Base-by-base conservation (phyloP, 2,113 vertebrate species). In the Erinaceus europaeus region DNA sequence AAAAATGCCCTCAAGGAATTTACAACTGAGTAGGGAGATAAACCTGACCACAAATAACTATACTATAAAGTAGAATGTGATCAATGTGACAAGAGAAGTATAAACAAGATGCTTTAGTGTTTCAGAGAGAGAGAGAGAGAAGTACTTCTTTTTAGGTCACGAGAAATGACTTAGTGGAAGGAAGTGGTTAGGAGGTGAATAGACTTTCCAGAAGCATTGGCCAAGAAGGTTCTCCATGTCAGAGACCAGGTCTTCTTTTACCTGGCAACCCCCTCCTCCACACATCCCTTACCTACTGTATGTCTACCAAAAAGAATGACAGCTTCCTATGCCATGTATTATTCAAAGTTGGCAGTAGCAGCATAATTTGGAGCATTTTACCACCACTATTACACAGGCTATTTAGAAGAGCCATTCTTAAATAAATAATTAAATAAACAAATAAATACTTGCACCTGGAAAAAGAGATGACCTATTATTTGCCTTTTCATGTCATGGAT, bases 61-160 rank as follows among this genome's bases (percentile, higher is more conserved):
- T 50, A 67, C 38, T 81, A 62, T 67, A 67, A 92, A 87, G 84
- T 50, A 38, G 80, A 89, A 86, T 38, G 61, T 86, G 91, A 89
- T 82, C 73, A 61, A 73, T 74, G 59, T 82, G 84, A 84, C 53
- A 55, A 87, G 57, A 83, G 18, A 89, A 36, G 75, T 38, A 84
- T 80, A 90, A 92, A 91, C 84, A 67, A 62, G 84, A 92, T 53
- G 71, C 61, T 90, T 84, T 27, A 25, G 27, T 61, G 78, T 77
- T 87, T 32, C 71, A 53, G 40, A 18, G 5, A 93, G 18, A 93
- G 25, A 92, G 71, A 36, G n/a, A n/a, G n/a, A n/a, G n/a, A n/a
- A n/a, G 48, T 27, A 40, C 72, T 46, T 77, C 69, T 62, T 85
- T 12, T 90, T 68, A 84, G 84, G 73, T 64, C 73, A 86, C 62